Conservation (phyloP, 2,888 invertebrate species). For the Drosophila trichaetosa region DNA sequence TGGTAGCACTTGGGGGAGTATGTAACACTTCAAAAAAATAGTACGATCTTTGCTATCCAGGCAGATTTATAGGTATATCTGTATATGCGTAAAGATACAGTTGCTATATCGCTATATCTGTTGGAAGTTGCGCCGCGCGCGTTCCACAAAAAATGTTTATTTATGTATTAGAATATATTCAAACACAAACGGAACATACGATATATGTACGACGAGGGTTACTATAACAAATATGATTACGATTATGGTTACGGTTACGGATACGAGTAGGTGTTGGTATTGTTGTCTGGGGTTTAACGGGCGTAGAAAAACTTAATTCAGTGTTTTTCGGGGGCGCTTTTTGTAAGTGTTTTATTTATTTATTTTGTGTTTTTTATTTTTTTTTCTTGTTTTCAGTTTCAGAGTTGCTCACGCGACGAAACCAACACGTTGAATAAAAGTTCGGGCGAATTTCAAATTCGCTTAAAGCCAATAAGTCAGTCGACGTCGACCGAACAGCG, state of each 20-base stretch:
- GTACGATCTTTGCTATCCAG: conserved; percentile 49
- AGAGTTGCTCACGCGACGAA: conserved; percentile 78
- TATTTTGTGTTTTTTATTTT: conserved; percentile 31
- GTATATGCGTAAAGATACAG: conserved; percentile 24
- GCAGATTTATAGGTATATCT: conserved; percentile 29
- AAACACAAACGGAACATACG: conserved; percentile 37
- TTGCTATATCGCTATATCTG: conserved; percentile 9
- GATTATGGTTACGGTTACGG: conserved; percentile 14
- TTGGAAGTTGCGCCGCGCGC: conserved; percentile 37
- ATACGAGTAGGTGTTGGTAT: conserved; percentile 22
- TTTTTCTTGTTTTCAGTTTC: conserved; percentile 62
- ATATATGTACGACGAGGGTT: conserved; percentile 25
- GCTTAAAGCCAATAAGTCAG: conserved; percentile 78
- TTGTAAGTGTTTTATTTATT: conserved; percentile 39
- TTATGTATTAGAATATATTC: conserved; percentile 12
- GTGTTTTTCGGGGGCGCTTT: conserved; percentile 38
- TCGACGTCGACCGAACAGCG: conserved; percentile 48
- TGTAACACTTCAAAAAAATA: conserved; percentile 68
- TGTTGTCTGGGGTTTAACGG: conserved; percentile 17
- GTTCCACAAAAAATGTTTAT: conserved; percentile 23
- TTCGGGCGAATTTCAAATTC: conserved; percentile 77
- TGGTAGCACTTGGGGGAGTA: conserved; percentile 57
- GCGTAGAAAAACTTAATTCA: conserved; percentile 35
- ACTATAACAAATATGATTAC: conserved; percentile 17
- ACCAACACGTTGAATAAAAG: conserved; percentile 80